Evolutionary conservation across 2,888 invertebrate genomes (phyloP), one percentile per base, ranked within the genome.

Genomic region (Drosophila sordidapex): DNA sequence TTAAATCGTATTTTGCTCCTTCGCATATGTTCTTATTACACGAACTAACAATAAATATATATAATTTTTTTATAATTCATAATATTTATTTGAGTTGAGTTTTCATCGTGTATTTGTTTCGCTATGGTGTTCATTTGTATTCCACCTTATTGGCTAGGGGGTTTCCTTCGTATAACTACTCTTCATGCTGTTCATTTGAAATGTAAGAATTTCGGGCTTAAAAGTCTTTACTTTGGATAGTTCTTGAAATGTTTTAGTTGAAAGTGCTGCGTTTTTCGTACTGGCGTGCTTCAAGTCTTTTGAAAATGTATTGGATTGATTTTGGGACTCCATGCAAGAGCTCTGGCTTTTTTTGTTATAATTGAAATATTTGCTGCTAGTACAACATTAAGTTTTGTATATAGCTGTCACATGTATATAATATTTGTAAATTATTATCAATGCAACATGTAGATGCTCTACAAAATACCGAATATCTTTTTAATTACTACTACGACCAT

Each of bases 371-470:
- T 13, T 74, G 46, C 62, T 66, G 59, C 8, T 61, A 49, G 51
- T 29, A 58, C 51, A 74, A 68, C 56, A 67, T n/a, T 60, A 52
- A 63, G 56, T 51, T 62, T 52, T 82, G 76, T 82, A 73, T 82
- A 79, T 80, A 84, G 80, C 75, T 71, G 87, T 76, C 82, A 73
- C 87, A 84, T 78, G 71, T 81, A 79, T 79, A 82, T 70, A 79
- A 80, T 85, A 79, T 87, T 87, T 84, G 84, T 84, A 88, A 86
- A 89, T 87, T 87, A 87, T 87, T 89, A 87, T 87, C 86, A 87
- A 89, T 87, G 89, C 87, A 87, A 89, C 89, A 87, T 88, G 89
- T 84, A 84, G 84, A 84, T 88, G 72, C 77, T 88, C 84, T 87
- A 87, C 86, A 87, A 87, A 87, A 86, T 83, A 89, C 84, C 81